phyloP scores from a whole-genome alignment of 1,140 invertebrate species.

The Zophobas morio region DNA sequence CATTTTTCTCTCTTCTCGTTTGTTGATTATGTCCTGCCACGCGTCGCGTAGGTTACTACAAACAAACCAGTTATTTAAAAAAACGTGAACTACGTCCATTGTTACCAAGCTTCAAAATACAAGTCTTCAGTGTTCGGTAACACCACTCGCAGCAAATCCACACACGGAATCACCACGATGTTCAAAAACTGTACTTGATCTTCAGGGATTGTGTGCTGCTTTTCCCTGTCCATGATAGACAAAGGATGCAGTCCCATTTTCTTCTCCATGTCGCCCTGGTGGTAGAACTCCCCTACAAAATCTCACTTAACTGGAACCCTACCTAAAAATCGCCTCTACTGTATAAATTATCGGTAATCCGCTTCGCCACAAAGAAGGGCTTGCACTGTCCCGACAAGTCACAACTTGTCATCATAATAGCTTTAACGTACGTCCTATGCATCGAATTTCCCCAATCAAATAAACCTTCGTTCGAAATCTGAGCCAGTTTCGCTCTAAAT shows the following conservation, averaged over 20 bases:
- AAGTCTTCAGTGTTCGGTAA: conserved; percentile 67
- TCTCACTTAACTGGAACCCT: neutral
- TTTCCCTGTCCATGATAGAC: conserved; percentile 72
- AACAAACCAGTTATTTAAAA: conserved; percentile 19
- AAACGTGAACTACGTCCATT: conserved; percentile 19
- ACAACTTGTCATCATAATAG: conserved; percentile 73
- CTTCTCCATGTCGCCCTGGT: conserved; percentile 71
- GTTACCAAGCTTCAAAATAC: conserved; percentile 58
- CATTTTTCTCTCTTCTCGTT: conserved; percentile 54
- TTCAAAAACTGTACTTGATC: conserved; percentile 74
- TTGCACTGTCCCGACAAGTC: conserved; percentile 73
- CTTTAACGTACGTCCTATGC: conserved; percentile 70
- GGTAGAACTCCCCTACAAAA: conserved; percentile 62
- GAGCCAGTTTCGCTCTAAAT: conserved; percentile 68
- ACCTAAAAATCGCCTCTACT: conserved; percentile 61
- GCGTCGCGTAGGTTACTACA: conserved; percentile 65
- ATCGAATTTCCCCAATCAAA: conserved; percentile 68
- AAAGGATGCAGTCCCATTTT: conserved; percentile 71
- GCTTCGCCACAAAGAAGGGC: conserved; percentile 70
- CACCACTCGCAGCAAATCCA: conserved; percentile 68
- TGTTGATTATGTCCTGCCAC: conserved; percentile 70
- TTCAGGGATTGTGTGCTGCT: conserved; percentile 69
- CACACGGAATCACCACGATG: conserved; percentile 71
- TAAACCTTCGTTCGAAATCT: conserved; percentile 65
- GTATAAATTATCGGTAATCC: conserved; percentile 70